A percentile compares a stretch with the other conserved stretches of the same genome.
phyloP scores from a whole-genome alignment of 1,140 invertebrate species.

The Patella vulgata region DNA sequence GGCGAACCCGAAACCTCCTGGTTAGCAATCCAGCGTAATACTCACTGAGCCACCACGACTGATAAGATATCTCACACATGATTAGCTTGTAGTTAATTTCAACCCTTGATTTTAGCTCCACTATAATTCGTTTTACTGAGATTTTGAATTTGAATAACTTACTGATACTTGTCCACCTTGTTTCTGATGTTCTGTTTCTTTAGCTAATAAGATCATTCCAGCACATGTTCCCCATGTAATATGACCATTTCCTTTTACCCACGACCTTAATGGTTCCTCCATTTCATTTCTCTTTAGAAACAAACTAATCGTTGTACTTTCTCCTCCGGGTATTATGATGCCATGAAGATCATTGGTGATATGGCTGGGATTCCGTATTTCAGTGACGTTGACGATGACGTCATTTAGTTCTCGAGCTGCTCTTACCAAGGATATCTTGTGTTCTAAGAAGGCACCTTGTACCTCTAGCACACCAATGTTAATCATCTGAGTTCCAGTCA shows the following conservation, averaged over 20 bases:
- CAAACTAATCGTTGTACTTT: conserved; percentile 57
- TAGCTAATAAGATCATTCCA: conserved; percentile 56
- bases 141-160: conserved; percentile 11
- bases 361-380: conserved; percentile 42
- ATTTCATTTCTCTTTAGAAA: conserved; percentile 55
- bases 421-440: conserved; percentile 42
- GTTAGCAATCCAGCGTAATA: no score
- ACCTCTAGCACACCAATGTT: conserved; percentile 51
- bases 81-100: no score
- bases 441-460: conserved; percentile 57
- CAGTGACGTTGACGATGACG: conserved; percentile 28
- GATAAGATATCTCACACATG: no score
- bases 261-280: conserved; percentile 40
- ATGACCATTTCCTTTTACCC: conserved; percentile 46
- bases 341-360: conserved; percentile 41
- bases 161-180: conserved; percentile 50
- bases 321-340: conserved; percentile 59
- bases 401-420: conserved; percentile 25
- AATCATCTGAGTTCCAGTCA: no score
- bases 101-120: no score
- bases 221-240: conserved; percentile 60
- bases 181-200: conserved; percentile 50
- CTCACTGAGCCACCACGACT: no score
- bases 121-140: no score
- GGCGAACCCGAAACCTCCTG: no score